Conservation (phyloP, 1,140 invertebrate species). For the Scaptomyza hsui region DNA sequence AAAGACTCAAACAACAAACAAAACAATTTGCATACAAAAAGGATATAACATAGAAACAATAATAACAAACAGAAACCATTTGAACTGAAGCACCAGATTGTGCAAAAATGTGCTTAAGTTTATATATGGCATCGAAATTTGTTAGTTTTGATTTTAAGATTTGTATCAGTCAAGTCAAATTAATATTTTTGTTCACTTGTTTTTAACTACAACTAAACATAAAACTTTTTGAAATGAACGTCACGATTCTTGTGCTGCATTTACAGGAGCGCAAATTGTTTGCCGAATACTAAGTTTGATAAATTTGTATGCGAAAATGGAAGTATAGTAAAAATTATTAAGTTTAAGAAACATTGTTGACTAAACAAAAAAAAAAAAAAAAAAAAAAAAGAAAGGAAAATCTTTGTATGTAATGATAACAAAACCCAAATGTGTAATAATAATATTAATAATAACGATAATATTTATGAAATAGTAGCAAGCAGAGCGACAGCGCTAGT, state of each 20-base stretch:
- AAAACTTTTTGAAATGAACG: slow-evolving; percentile 45
- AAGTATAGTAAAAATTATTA: slow-evolving; percentile 67
- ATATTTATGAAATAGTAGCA: slow-evolving; percentile 36
- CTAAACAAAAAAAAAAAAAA: slow-evolving; percentile 49
- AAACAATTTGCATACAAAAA: slow-evolving; percentile 46
- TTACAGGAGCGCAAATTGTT: slow-evolving; percentile 49
- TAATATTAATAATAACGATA: slow-evolving; percentile 35
- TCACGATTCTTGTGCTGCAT: slow-evolving; percentile 49
- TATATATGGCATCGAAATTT: slow-evolving; percentile 50
- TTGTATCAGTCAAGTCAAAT: slow-evolving; percentile 3
- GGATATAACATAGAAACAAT: slow-evolving; percentile 27
- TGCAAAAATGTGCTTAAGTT: neutral
- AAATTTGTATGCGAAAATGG: slow-evolving; percentile 43
- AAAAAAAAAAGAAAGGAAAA: slow-evolving; percentile 18
- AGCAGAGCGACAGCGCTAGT: slow-evolving; percentile 53
- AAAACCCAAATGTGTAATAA: slow-evolving; percentile 67
- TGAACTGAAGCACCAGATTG: neutral
- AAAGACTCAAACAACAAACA: slow-evolving; percentile 75
- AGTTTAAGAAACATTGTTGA: slow-evolving; percentile 74
- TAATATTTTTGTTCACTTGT: slow-evolving; percentile 4
- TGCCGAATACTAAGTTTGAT: slow-evolving; percentile 48
- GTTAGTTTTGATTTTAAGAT: slow-evolving; percentile 27
- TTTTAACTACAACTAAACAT: slow-evolving; percentile 39
- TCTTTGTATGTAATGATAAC: slow-evolving; percentile 67
- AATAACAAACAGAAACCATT: slow-evolving; percentile 19